These are phyloP conservation scores for Falco peregrinus DNA, from an alignment of 2,797 vertebrate genomes.

Conservation along the genomic window DNA sequence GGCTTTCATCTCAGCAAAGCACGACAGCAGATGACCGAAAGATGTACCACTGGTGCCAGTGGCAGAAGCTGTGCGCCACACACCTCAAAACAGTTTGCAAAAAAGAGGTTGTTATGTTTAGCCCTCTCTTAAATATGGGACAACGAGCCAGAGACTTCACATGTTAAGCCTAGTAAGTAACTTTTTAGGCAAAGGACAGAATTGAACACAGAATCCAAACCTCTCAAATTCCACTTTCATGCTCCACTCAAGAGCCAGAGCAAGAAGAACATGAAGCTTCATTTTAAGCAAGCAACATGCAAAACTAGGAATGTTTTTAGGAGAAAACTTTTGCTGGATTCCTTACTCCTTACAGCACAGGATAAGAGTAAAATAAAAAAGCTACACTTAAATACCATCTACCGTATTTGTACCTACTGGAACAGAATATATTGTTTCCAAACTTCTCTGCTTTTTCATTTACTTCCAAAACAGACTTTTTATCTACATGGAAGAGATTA, in stretches of 20 bases:
- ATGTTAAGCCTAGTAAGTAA: neutral
- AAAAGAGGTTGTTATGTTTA: neutral
- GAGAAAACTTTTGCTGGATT: constrained; percentile 41
- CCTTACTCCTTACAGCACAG: constrained; percentile 43
- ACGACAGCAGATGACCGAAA: neutral
- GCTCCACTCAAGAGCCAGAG: neutral
- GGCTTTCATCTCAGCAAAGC: neutral
- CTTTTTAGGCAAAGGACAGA: constrained; percentile 28
- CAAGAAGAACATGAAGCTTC: constrained; percentile 11
- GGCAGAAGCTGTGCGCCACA: neutral
- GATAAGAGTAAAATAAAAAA: neutral
- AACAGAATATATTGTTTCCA: constrained; percentile 14
- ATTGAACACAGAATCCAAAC: constrained; percentile 34
- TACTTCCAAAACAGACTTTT: constrained; percentile 1
- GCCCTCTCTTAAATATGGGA: neutral
- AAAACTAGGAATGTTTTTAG: constrained; percentile 10
- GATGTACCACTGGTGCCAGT: neutral
- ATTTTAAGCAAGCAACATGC: constrained; percentile 30
- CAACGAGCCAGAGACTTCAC: neutral
- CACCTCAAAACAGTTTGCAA: neutral
- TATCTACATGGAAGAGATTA: neutral
- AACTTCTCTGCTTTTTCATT: neutral
- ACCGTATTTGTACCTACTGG: constrained; percentile 39
- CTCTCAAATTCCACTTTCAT: constrained; percentile 6
- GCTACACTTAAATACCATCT: neutral